Percentiles rank a stretch among this genome's conserved stretches.
These are phyloP conservation scores for Mesembrinibis cayennensis DNA, from an alignment of 2,113 vertebrate genomes.

Conservation along the genomic window DNA sequence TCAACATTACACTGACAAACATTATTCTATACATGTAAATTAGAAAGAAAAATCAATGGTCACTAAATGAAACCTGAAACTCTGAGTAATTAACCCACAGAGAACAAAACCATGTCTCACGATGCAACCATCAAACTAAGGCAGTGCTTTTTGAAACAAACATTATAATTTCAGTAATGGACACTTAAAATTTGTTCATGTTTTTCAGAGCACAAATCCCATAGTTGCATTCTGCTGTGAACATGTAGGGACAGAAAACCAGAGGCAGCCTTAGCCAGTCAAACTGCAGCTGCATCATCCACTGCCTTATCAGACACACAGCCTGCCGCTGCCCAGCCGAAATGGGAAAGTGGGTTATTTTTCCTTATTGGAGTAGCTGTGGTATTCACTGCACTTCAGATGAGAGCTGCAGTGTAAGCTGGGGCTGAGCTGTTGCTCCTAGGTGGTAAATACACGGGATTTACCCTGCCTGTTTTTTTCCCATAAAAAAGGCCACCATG, in stretches of 20 bases:
- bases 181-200: fast-evolving
- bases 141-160: neutral
- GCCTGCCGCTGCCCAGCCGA: neutral
- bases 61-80: neutral
- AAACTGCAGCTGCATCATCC: neutral
- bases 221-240: fast-evolving
- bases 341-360: fast-evolving
- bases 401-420: neutral
- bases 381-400: neutral
- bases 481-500: fast-evolving
- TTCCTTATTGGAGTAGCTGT: fast-evolving
- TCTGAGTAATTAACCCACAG: neutral
- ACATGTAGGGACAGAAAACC: fast-evolving
- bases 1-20: neutral
- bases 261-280: neutral
- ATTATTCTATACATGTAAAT: neutral
- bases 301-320: neutral
- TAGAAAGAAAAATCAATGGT: neutral
- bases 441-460: too few relatives aligned
- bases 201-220: neutral
- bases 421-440: neutral
- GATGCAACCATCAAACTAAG: fast-evolving
- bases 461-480: neutral
- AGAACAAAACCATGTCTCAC: fast-evolving
- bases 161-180: fast-evolving